A percentile compares a stretch with the other conserved stretches of the same genome.
These are phyloP conservation scores for Agrochola lota DNA, from an alignment of 2,888 invertebrate species.

Conservation along the genomic window DNA sequence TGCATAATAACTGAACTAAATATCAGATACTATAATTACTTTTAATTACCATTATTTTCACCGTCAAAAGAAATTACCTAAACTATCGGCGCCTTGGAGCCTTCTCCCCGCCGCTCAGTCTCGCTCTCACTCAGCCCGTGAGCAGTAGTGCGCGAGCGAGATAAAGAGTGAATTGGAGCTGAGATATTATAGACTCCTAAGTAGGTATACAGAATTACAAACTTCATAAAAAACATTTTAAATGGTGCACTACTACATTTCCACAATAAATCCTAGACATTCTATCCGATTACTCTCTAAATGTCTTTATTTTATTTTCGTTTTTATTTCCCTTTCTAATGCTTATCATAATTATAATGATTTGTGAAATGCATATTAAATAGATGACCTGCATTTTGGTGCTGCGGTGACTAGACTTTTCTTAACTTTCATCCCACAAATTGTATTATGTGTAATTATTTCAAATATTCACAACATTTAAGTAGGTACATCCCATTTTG, in stretches of 20 bases:
- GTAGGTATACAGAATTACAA: conserved; percentile 34
- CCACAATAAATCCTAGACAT: conserved; percentile 59
- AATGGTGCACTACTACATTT: conserved; percentile 42
- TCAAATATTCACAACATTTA: conserved; percentile 70
- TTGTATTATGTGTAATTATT: conserved; percentile 56
- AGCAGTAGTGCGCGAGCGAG: no score
- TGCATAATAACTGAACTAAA: no score
- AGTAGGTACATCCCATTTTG: conserved; percentile 69
- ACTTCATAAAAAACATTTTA: conserved; percentile 12
- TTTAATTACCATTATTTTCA: no score
- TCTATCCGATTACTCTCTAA: conserved; percentile 68
- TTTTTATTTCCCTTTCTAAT: conserved; percentile 63
- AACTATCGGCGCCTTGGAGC: no score
- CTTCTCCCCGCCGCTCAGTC: no score
- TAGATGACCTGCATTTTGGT: conserved; percentile 76
- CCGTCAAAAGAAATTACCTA: no score
- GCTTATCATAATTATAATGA: conserved; percentile 60
- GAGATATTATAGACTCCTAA: not conserved
- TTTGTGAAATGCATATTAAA: conserved; percentile 69
- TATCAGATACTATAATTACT: no score
- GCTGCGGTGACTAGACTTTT: conserved; percentile 87
- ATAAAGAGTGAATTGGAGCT: no score
- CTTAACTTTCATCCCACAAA: conserved; percentile 68
- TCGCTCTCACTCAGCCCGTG: no score
- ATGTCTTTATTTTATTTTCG: conserved; percentile 70